Base-by-base conservation (phyloP, 2,797 vertebrate genomes). In the Lerista edwardsae region DNA sequence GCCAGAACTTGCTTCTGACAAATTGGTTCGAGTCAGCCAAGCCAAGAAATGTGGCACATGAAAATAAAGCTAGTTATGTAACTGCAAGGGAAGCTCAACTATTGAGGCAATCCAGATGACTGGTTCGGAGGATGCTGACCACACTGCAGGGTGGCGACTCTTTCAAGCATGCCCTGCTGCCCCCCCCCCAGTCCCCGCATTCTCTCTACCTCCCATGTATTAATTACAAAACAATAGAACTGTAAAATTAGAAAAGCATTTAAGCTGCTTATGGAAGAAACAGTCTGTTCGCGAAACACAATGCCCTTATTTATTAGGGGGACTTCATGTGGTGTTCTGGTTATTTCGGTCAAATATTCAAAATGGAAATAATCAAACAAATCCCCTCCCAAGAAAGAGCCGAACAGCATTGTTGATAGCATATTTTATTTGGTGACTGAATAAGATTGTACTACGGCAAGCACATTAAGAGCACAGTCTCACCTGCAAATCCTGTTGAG, bases 1-100 rank as follows among this genome's bases (percentile, higher is more conserved):
- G 96, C 96, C 96, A 96, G 96, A 95, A 92, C 95, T 95, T 95
- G 95, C 95, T 95, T 95, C 94, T 93, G 94, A 91, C 93, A 95
- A 95, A 96, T 95, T 96, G 95, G 91, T 95, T 93, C 88, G 93
- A 95, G 95, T 85, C 90, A 95, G 94, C 93, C 93, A 95, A 92
- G 91, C 93, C 87, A 95, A 94, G 93, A 93, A 91, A 95, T 94
- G 95, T 94, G 93, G 93, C 95, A 96, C 94, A 96, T 92, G 94
- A 96, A 95, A 93, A n/a, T n/a, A 95, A 95, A 93, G 90, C 75
- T 95, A 92, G 92, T 94, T 95, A 95, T 95, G 95, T 81, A 89
- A 93, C 93, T 95, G 92, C 89, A 95, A 94, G 88, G 89, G 94
- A 94, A 85, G 75, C 84, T 95, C 91, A 95, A 92, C 94, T 95